Conservation (phyloP, 2,888 invertebrate species). For the Spatulosminthurus flaviceps region DNA sequence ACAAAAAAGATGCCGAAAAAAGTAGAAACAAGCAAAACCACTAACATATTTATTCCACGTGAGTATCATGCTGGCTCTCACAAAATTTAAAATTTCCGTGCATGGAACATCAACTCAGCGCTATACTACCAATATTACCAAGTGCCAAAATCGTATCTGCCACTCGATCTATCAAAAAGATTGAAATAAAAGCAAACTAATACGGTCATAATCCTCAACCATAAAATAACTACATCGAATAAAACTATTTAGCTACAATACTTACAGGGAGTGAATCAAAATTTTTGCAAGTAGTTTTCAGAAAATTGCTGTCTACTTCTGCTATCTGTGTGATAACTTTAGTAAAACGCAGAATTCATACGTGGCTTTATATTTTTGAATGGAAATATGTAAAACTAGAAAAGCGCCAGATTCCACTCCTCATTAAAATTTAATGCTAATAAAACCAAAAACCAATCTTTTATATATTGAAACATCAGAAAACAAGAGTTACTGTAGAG, state of each 20-base stretch:
- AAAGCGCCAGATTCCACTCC: background rate
- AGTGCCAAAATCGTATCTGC: background rate
- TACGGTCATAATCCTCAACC: background rate
- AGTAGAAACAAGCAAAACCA: conserved; percentile 33
- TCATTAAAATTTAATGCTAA: background rate
- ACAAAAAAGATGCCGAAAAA: conserved; percentile 47
- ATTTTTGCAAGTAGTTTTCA: background rate
- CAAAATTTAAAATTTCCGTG: background rate
- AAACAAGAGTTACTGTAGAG: conserved; percentile 36
- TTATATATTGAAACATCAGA: background rate
- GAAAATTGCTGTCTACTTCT: background rate
- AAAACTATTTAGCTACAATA: background rate
- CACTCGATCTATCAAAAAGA: background rate
- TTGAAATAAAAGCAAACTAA: background rate
- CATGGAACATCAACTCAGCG: background rate
- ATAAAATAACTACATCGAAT: background rate
- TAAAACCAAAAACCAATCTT: background rate
- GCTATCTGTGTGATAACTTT: no score
- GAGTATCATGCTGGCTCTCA: conserved; percentile 16
- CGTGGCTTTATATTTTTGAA: background rate
- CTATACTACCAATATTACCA: conserved; percentile 1
- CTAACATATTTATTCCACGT: conserved; percentile 11
- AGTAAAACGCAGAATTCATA: background rate
- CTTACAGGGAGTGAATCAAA: background rate
- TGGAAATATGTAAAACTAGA: background rate